These are phyloP conservation scores for Episyrphus balteatus DNA, from an alignment of 1,140 invertebrate genomes.

Conservation along the genomic window DNA sequence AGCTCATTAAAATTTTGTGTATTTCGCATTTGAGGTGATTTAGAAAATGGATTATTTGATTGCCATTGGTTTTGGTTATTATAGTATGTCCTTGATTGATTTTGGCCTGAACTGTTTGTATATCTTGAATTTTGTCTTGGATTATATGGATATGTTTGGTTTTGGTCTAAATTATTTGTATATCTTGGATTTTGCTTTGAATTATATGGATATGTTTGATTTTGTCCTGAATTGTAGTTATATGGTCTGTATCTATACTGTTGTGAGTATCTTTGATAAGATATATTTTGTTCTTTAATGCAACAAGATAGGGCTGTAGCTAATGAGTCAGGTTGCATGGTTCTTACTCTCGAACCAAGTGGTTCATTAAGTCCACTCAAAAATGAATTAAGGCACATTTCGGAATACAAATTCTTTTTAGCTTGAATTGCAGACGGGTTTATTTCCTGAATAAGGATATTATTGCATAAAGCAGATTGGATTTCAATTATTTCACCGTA, in stretches of 20 bases:
- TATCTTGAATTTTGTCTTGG: background rate
- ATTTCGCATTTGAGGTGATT: background rate
- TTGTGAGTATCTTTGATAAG: background rate
- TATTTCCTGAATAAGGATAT: conserved; percentile 1
- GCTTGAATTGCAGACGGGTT: background rate
- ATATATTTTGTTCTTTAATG: conserved; percentile 1
- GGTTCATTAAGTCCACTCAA: conserved; percentile 4
- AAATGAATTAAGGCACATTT: conserved; percentile 1
- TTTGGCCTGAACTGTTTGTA: background rate
- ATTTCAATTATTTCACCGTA: conserved; percentile 6
- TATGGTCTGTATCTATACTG: background rate
- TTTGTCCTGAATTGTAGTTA: background rate
- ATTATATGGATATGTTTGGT: background rate
- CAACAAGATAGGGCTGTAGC: background rate
- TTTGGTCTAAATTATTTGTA: background rate
- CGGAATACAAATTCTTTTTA: conserved; percentile 3
- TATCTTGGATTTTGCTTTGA: background rate
- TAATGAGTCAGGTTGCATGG: background rate
- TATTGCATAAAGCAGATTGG: conserved; percentile 2
- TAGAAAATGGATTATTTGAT: background rate
- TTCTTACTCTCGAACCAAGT: conserved; percentile 2
- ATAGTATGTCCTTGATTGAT: background rate
- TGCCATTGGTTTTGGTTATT: background rate
- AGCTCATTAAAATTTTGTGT: background rate
- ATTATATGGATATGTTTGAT: background rate